Conservation (phyloP, 2,797 vertebrate genomes). For the Thaleichthys pacificus region DNA sequence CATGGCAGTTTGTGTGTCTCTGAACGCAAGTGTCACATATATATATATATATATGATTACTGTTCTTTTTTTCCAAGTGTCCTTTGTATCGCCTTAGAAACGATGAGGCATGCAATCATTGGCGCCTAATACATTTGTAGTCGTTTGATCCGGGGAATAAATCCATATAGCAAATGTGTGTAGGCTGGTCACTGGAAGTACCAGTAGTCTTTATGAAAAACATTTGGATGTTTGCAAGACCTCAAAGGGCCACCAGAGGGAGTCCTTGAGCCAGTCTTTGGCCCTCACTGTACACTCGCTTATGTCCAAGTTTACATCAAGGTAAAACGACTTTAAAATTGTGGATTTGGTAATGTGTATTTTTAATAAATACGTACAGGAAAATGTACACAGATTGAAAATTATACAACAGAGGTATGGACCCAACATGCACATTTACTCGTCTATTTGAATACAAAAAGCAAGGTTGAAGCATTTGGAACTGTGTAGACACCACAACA, state of each 20-base stretch:
- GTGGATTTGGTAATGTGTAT: slow-evolving; percentile 58
- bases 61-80: slow-evolving; percentile 62
- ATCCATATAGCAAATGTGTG: slow-evolving; percentile 44
- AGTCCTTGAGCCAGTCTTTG: neutral
- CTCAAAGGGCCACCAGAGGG: neutral
- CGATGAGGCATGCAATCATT: slow-evolving; percentile 43
- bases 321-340: slow-evolving; percentile 13
- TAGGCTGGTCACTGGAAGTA: neutral
- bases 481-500: slow-evolving; percentile 28
- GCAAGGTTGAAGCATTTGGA: slow-evolving; percentile 44
- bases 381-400: slow-evolving; percentile 51
- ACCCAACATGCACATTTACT: slow-evolving; percentile 62
- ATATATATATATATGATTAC: slow-evolving; percentile 22
- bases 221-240: neutral
- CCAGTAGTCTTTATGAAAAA: neutral
- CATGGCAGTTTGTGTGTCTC: slow-evolving; percentile 25
- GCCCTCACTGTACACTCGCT: too few species aligned
- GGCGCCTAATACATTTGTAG: slow-evolving; percentile 64
- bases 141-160: slow-evolving; percentile 70
- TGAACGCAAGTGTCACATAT: slow-evolving; percentile 22
- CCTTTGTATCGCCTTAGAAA: slow-evolving; percentile 68
- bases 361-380: slow-evolving; percentile 72
- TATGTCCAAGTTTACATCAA: neutral
- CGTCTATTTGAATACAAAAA: slow-evolving; percentile 58
- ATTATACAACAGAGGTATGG: slow-evolving; percentile 54